Base-by-base conservation (phyloP, 92 coral and sea anemone species). In the Porites lobata region DNA sequence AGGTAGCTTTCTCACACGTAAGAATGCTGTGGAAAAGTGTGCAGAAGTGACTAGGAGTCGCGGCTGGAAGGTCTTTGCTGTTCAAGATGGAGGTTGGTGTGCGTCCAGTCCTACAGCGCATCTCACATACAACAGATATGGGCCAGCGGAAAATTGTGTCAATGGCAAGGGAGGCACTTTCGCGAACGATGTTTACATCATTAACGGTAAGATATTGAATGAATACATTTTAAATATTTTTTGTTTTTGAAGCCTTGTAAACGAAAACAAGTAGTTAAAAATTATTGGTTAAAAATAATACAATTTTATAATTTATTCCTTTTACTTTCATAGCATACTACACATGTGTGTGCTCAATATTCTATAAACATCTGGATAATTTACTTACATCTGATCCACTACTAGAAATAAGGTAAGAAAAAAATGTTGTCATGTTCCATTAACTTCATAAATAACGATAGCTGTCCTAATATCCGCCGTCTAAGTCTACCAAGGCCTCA, bases 71-170 rank as follows among this genome's bases (percentile, higher is more conserved):
- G 98, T 93, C 38, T 93, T 95, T 80, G 98, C 94, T 13, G 92
- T 95, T 43, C 98, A 95, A 89, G 96, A 91, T 89, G 98, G 98
- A 64, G 98, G 98, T 29, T 95, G 98, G 98, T 95, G 98, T 84
- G 95, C 96, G 29, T 93, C 98, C 29, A 91, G 98, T 74, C 73
- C 93, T 1, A 91, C 79, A 13, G 98, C 98, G 19, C 98, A 95
- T 76, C 85, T 86, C 19, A 91, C 87, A 2, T 95, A 93, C 87
- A 91, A 91, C 78, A 95, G 85, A 83, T 93, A 93, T 52, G 98
- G 96, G 43, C 76, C 86, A 63, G 98, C 98, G 6, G 80, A 85
- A 19, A 95, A 95, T 87, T 95, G 98, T 75, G 96, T 95, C 19
- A 78, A 81, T 29, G 98, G 98, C 18, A 95, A 95, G 72, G 98